Base-by-base conservation (phyloP, 2,113 vertebrate species). In the Psilopogon haemacephalus region DNA sequence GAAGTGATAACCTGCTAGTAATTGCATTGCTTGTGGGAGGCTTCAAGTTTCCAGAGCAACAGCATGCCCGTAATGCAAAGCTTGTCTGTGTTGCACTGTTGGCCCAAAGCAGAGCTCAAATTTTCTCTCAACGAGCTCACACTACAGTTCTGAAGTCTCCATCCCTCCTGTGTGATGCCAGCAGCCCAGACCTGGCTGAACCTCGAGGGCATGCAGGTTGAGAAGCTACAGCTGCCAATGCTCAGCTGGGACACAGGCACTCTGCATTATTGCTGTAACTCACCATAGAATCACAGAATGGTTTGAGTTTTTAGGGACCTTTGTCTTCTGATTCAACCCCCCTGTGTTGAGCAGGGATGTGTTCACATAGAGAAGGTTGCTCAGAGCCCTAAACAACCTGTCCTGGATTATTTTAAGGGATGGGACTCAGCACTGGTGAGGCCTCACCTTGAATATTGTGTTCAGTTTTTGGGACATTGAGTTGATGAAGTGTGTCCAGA, bases 1-100 rank as follows among this genome's bases (percentile, higher is more conserved):
- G 55, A 92, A 94, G 54, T 46, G 88, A 93, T 94, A 95, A 97
- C 79, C 48, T 92, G 56, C 71, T 88, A 83, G 78, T 90, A 95
- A 90, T 64, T 92, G 64, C 88, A 92, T 93, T 87, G 71, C 81
- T 94, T 92, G 54, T 42, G 42, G 48, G 67, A 94, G 75, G 60
- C 85, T 91, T 86, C 75, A 80, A 86, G 95, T 94, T 95, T 95
- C 95, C 86, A 50, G 79, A 95, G 92, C 83, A 89, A 91, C 92
- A 78, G 72, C 92, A 90, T 0, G 80, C 52, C 60, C 71, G 46
- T 67, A 83, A 88, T 3, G 73, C 69, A 88, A 89, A 86, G 76
- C 65, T 94, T 62, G 92, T 83, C 88, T 95, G 88, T 95, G 88
- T 86, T 90, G 83, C 52, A 33, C 79, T 86, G 37, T 15, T 92